Percentiles rank a stretch among this genome's conserved stretches.
Evolutionary conservation across 2,888 invertebrate genomes (phyloP).

Genomic region (Pollenia griseotomentosa): DNA sequence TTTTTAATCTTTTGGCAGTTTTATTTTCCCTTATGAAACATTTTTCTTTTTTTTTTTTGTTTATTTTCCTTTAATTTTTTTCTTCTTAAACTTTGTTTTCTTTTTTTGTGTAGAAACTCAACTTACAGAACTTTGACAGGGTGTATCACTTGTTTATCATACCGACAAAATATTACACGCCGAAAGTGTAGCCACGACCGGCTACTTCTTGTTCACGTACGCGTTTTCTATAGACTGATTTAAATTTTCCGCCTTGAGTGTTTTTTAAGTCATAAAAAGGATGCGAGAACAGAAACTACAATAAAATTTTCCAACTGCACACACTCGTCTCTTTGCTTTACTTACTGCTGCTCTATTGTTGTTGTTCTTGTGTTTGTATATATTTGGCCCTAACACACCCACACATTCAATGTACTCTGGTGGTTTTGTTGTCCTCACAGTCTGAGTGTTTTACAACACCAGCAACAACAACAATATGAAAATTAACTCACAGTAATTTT

Average conservation of each 20-base stretch:
- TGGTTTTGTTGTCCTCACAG: slow-evolving; percentile 34
- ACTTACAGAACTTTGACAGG: slow-evolving; percentile 85
- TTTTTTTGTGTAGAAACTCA: slow-evolving; percentile 74
- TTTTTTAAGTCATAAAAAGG: slow-evolving; percentile 69
- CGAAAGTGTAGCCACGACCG: slow-evolving; percentile 84
- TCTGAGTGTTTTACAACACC: slow-evolving; percentile 54
- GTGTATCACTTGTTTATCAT: slow-evolving; percentile 85
- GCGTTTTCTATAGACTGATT: slow-evolving; percentile 85
- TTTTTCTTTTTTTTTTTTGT: slow-evolving; percentile 46
- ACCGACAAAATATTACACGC: slow-evolving; percentile 85
- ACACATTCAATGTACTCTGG: slow-evolving; percentile 16
- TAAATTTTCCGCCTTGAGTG: slow-evolving; percentile 79
- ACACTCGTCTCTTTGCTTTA: slow-evolving; percentile 66
- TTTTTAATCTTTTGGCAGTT: slow-evolving; percentile 28
- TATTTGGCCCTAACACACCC: slow-evolving; percentile 54
- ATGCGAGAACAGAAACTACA: slow-evolving; percentile 63
- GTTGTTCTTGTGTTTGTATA: slow-evolving; percentile 14
- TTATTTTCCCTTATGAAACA: slow-evolving; percentile 38
- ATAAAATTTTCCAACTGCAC: slow-evolving; percentile 72
- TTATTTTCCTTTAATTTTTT: slow-evolving; percentile 52
- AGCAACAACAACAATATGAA: slow-evolving; percentile 8
- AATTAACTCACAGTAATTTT: slow-evolving; percentile 49
- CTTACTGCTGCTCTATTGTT: slow-evolving; percentile 25
- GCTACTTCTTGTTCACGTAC: slow-evolving; percentile 85
- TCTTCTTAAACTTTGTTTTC: slow-evolving; percentile 68